Conservation (phyloP, 2,888 invertebrate species). For the Ectropis crepuscularia region DNA sequence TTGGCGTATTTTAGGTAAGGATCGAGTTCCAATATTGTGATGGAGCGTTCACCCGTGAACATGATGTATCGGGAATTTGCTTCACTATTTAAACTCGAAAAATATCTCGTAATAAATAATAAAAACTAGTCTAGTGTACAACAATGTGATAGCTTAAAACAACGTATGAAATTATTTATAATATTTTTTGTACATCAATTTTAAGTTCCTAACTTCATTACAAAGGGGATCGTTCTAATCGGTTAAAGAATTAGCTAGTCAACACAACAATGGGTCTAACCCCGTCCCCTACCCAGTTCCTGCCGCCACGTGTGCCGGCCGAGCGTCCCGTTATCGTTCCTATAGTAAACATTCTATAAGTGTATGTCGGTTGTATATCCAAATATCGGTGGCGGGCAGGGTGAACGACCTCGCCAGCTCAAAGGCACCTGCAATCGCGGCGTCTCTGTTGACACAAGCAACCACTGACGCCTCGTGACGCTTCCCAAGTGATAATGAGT, state of each 20-base stretch:
- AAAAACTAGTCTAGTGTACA: too few species aligned
- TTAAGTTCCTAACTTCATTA: not conserved
- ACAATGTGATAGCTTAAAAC: too few species aligned
- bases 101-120: too few species aligned
- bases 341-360: slow-evolving; percentile 49
- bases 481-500: slow-evolving; percentile 73
- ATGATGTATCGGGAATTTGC: too few species aligned
- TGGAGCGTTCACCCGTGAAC: too few species aligned
- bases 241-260: slow-evolving; percentile 30
- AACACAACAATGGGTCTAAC: slow-evolving; percentile 37
- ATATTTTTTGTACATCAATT: too few species aligned
- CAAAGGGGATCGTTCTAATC: slow-evolving; percentile 19
- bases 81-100: too few species aligned
- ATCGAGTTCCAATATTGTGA: too few species aligned
- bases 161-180: too few species aligned
- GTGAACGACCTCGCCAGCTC: slow-evolving; percentile 68
- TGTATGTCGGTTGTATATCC: slow-evolving; percentile 71
- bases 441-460: slow-evolving; percentile 76
- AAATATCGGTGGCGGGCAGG: slow-evolving; percentile 76
- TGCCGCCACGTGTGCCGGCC: slow-evolving; percentile 57
- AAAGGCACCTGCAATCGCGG: slow-evolving; percentile 79
- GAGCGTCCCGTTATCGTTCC: slow-evolving; percentile 65
- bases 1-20: too few species aligned
- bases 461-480: slow-evolving; percentile 62
- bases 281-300: slow-evolving; percentile 48